Evolutionary conservation across 2,888 invertebrate species (phyloP), one percentile per base, ranked within the genome.

Genomic region (Drosophila neutralis): DNA sequence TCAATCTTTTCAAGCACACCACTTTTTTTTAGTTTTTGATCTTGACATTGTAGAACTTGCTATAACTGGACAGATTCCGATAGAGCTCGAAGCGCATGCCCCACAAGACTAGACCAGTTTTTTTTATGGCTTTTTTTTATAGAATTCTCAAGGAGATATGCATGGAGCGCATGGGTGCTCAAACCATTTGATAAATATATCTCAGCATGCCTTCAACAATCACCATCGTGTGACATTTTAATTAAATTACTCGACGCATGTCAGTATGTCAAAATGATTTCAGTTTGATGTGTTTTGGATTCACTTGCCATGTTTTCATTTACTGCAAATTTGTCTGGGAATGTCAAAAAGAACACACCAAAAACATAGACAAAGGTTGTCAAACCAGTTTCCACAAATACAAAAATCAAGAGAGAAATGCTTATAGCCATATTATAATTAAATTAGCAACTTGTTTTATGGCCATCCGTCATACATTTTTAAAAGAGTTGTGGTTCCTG

Each of bases 41-140:
- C 84, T 85, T 85, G 90, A 85, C 88, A 85, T 87, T 85, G 69
- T 73, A 66, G 62, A 87, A 85, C 90, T 62, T 76, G 90, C 88
- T 88, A 54, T 79, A 67, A 66, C 29, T n/a, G 57, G 15, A 42
- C 33, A 71, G 73, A 80, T 70, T 69, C 65, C 13, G 51, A 53
- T 58, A 27, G 36, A 58, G 59, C 67, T 52, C 60, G 42, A 51
- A 51, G 13, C 59, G 53, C 38, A 68, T 53, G 38, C 52, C 10
- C 35, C 45, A 67, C 49, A 57, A 36, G 69, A 64, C 59, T 72
- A 57, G 60, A 80, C 66, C 66, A 80, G 83, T 76, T 77, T 73
- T 68, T 36, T 72, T 73, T 69, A 80, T 87, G 60, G 57, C 56
- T 33, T 68, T 73, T 78, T 35, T 53, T 31, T 6, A 18, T 33